Evolutionary conservation across 2,888 invertebrate genomes (phyloP), one percentile per base, ranked within the genome.

Genomic region (Leptogaster cylindrica): DNA sequence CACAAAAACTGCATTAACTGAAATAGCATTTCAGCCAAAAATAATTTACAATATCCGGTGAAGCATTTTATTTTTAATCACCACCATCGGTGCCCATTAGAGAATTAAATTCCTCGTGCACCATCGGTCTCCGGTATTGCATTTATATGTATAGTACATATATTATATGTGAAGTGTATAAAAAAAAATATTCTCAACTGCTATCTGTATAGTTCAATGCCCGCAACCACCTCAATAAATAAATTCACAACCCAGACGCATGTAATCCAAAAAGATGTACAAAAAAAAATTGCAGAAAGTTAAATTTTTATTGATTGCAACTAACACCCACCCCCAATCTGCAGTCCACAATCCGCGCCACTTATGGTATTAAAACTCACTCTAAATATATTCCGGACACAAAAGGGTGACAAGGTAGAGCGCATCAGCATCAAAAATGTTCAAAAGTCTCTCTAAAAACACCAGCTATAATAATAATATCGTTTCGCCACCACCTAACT

Each of bases 261-360:
- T 52, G 52, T 52, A 52, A 52, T 52, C 52, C 52, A 52, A 52
- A 52, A 52, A 52, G 16, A 51, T 3, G 46, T 23, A 46, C 1
- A n/a, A 10, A 46, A n/a, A 46, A 52, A 52, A 52, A 52, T 33
- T 10, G 52, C 33, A 52, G 31, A 52, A 52, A 52, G 31, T 52
- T 52, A 52, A 52, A 52, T 52, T 52, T 52, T 52, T 52, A 52
- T 52, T 52, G 52, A 52, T 52, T 52, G 52, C 52, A 52, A 52
- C 52, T 52, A 52, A 52, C 52, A 31, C 52, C 52, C 52, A 52
- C 18, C 18, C 52, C 14, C 31, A 52, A 52, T n/a, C n/a, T n/a
- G n/a, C n/a, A n/a, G n/a, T n/a, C n/a, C n/a, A n/a, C n/a, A n/a
- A n/a, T 33, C 52, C 31, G 16, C 52, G n/a, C 52, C 52, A 52